Percentiles rank a stretch among this genome's conserved stretches.
phyloP scores from a whole-genome alignment of 1,140 invertebrate species.

The Glossosoma conforme region DNA sequence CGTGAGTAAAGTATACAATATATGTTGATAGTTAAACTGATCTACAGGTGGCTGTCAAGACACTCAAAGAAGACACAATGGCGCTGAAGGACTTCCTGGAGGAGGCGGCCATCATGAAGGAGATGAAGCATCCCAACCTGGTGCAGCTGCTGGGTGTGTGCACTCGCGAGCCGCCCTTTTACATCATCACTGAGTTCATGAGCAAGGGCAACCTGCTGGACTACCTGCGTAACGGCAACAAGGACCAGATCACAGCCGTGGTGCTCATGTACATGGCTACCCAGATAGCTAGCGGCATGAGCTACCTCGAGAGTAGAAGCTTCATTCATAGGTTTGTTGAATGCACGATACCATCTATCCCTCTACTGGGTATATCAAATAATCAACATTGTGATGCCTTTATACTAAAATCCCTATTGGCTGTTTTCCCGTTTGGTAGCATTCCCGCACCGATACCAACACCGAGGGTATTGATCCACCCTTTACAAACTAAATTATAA shows the following conservation, averaged over 20 bases:
- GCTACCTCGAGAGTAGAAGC: constrained; percentile 91
- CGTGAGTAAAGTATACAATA: too few relatives aligned
- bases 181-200: constrained; percentile 99
- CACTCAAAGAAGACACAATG: constrained; percentile 99
- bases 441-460: too few relatives aligned
- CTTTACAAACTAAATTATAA: too few relatives aligned
- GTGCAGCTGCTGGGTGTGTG: constrained; percentile 97
- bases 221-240: constrained; percentile 86
- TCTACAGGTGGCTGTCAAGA: constrained; percentile 84
- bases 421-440: too few relatives aligned
- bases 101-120: constrained; percentile 99
- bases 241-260: constrained; percentile 87
- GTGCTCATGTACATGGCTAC: constrained; percentile 99
- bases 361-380: too few relatives aligned
- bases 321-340: constrained; percentile 85
- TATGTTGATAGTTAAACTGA: too few relatives aligned
- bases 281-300: constrained; percentile 98
- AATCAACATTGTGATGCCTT: too few relatives aligned
- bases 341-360: too few relatives aligned
- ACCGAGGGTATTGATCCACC: too few relatives aligned
- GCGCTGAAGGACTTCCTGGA: constrained; percentile 98
- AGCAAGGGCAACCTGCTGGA: constrained; percentile 95
- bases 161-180: constrained; percentile 96
- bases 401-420: too few relatives aligned
- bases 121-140: constrained; percentile 98